Conservation (phyloP, 2,113 vertebrate genomes). For the Piliocolobus tephrosceles region DNA sequence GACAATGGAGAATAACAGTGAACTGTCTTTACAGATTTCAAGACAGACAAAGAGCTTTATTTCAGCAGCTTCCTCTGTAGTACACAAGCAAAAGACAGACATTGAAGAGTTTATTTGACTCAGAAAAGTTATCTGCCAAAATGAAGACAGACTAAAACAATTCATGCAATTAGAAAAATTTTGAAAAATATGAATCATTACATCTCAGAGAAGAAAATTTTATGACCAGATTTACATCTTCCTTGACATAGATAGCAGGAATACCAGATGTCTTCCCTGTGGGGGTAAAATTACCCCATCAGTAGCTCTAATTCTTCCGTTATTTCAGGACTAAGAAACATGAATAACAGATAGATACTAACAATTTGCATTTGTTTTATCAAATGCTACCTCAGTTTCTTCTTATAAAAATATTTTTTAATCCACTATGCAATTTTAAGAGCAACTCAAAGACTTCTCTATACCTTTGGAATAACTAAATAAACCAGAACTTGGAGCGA, state of each 20-base stretch:
- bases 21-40: neutral
- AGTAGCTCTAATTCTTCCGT: slow-evolving; percentile 35
- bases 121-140: neutral
- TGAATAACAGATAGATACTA: neutral
- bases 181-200: neutral
- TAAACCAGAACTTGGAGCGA: neutral
- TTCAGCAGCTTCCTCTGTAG: neutral
- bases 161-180: slow-evolving; percentile 13
- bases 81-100: neutral
- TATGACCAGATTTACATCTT: slow-evolving; percentile 16
- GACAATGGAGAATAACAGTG: neutral
- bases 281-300: neutral
- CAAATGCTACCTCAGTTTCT: neutral
- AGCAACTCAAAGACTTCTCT: neutral
- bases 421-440: neutral
- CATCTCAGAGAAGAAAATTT: slow-evolving; percentile 36
- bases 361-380: neutral
- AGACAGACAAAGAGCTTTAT: neutral
- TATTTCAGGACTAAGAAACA: slow-evolving; percentile 35
- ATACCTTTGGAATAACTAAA: neutral
- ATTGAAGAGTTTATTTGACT: slow-evolving; percentile 6
- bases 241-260: neutral
- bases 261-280: neutral
- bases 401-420: slow-evolving; percentile 10
- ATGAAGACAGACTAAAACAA: neutral